These are phyloP conservation scores for Eumerus sabulonum DNA, from an alignment of 2,888 invertebrate genomes.

Conservation along the genomic window DNA sequence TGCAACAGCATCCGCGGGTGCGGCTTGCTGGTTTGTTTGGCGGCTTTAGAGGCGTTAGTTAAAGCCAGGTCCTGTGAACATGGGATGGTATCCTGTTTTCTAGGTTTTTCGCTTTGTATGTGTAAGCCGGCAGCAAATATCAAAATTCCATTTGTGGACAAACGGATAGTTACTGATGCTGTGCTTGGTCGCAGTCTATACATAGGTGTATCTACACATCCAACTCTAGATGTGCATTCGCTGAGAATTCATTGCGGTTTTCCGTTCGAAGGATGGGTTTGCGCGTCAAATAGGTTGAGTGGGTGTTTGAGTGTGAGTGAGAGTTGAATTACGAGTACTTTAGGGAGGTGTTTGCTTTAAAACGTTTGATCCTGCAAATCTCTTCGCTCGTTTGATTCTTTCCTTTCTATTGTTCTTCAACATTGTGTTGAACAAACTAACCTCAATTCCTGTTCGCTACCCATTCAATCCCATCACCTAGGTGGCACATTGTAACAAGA, in stretches of 20 bases:
- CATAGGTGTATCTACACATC: constrained; percentile 30
- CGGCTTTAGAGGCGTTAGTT: constrained; percentile 54
- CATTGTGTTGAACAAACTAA: no score
- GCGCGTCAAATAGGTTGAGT: constrained; percentile 20
- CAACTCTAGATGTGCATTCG: constrained; percentile 20
- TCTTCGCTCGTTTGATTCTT: background rate
- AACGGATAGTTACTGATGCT: constrained; percentile 3
- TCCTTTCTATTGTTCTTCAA: no score
- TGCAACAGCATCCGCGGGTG: background rate
- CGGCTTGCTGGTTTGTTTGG: background rate
- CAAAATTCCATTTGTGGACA: constrained; percentile 54
- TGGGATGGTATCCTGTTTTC: constrained; percentile 44
- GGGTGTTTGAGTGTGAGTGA: constrained; percentile 17
- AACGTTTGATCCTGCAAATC: constrained; percentile 43
- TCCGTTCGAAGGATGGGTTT: constrained; percentile 15
- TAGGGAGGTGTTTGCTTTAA: constrained; percentile 38
- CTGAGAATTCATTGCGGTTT: constrained; percentile 46
- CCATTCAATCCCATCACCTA: background rate
- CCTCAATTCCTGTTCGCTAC: background rate
- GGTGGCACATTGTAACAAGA: no score
- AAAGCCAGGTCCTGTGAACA: constrained; percentile 48
- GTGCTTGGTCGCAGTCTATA: background rate
- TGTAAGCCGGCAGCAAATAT: constrained; percentile 37
- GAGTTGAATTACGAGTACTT: constrained; percentile 21
- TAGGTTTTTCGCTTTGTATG: constrained; percentile 5